These are phyloP conservation scores for Sarcophaga bullata DNA, from an alignment of 1,140 invertebrate species.

Conservation along the genomic window DNA sequence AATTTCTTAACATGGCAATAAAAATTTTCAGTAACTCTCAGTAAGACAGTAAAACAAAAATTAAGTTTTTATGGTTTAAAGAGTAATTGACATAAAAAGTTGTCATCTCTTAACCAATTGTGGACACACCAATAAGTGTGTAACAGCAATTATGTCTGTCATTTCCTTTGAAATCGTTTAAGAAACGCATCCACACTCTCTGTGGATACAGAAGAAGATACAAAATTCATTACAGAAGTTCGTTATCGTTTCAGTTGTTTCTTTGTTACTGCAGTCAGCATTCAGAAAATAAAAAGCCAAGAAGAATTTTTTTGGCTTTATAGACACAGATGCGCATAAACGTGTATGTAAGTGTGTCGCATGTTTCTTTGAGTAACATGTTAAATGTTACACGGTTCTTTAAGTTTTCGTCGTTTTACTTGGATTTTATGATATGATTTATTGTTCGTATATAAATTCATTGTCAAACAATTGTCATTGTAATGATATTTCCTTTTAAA, in stretches of 20 bases:
- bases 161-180: neutral
- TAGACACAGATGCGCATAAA: neutral
- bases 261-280: no score
- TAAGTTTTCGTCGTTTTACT: constrained; percentile 11
- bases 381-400: neutral
- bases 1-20: neutral
- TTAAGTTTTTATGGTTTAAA: neutral
- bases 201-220: neutral
- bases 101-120: no score
- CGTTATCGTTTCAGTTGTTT: no score
- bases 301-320: no score
- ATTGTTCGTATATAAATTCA: neutral
- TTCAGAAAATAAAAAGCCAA: no score
- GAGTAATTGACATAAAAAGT: neutral
- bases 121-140: neutral
- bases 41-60: neutral
- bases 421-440: neutral
- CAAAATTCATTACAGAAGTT: no score
- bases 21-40: neutral
- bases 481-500: constrained; percentile 3
- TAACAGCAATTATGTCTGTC: neutral
- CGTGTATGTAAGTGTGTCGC: neutral
- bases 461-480: constrained; percentile 5
- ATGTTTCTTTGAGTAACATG: neutral
- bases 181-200: neutral